Base-by-base conservation (phyloP, 2,888 invertebrate species). In the Aplocera efformata region DNA sequence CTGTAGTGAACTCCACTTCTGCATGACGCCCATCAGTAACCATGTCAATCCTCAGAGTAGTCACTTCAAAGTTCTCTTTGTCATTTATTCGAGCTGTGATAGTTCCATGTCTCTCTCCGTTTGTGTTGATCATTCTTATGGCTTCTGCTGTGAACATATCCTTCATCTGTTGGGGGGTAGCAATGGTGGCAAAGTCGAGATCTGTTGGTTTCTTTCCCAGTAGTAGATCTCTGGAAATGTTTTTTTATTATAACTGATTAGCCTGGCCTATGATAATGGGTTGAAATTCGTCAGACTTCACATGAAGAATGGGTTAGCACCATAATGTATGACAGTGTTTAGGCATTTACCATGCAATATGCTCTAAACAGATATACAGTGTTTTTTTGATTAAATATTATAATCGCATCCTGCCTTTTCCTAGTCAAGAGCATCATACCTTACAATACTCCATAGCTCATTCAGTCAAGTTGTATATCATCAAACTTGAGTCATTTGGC, bases 111-210 rank as follows among this genome's bases (percentile, higher is more conserved):
- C 94, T 95, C 73, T 98, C 97, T 4, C 98, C 96, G 72, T 93
- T 96, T 48, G 90, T 90, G 79, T 99, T 98, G 10, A 99, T 94
- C 94, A 98, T 94, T 50, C 99, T 90, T 13, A 99, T 90, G 34
- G 92, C 89, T 83, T 98, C 97, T 31, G 89, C 82, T 4, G 85
- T 91, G 67, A 99, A 98, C 93, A 99, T 96, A 23, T 92, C 91
- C 72, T 97, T 98, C 98, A 99, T 98, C 86, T 99, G 91, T 8
- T 92, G 90, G 0, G 99, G 99, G 0, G 98, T 99, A 6, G 99
- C 99, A 8, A 94, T 95, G 4, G 99, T 98, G 0, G 99, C 99
- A 88, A 99, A 98, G 83, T 99, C 99, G 32, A 99, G 84, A 81
- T 99, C 99, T 67, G 94, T 94, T 0, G 98, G 98, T 53, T 85